A percentile compares a stretch with the other conserved stretches of the same genome.
phyloP scores from a whole-genome alignment of 2,888 invertebrate genomes.

The Lingula anatina region DNA sequence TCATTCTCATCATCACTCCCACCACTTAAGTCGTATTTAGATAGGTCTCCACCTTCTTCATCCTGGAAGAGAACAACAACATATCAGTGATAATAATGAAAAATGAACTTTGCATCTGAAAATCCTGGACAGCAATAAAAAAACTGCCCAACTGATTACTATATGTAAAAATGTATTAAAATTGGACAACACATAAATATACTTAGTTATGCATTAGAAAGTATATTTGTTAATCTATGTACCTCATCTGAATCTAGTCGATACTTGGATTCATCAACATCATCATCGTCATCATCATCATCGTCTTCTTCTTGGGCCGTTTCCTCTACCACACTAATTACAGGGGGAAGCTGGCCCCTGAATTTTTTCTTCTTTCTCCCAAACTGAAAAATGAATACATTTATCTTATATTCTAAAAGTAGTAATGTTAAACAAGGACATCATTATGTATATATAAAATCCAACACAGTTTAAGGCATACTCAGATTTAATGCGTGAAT shows the following conservation, averaged over 20 bases:
- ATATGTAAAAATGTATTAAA: too few relatives aligned
- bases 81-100: too few relatives aligned
- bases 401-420: background rate
- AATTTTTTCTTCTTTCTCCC: slow-evolving; percentile 55
- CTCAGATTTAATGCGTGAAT: too few relatives aligned
- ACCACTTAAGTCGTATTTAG: slow-evolving; percentile 68
- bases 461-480: too few relatives aligned
- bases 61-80: slow-evolving; percentile 10
- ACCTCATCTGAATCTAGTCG: slow-evolving; percentile 26
- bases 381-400: slow-evolving; percentile 45
- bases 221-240: too few relatives aligned
- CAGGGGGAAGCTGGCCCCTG: slow-evolving; percentile 5
- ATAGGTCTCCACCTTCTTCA: slow-evolving; percentile 58
- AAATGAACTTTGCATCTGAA: too few relatives aligned
- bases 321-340: slow-evolving; percentile 4
- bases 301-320: slow-evolving; percentile 20
- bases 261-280: slow-evolving; percentile 45
- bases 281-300: slow-evolving; percentile 55
- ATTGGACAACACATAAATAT: too few relatives aligned
- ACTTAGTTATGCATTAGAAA: too few relatives aligned
- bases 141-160: too few relatives aligned
- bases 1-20: slow-evolving; percentile 62
- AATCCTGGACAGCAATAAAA: too few relatives aligned
- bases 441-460: too few relatives aligned
- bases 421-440: background rate